Percentiles rank a stretch among this genome's conserved stretches.
These are phyloP conservation scores for Bothrops jararaca DNA, from an alignment of 2,113 vertebrate genomes.

Conservation along the genomic window DNA sequence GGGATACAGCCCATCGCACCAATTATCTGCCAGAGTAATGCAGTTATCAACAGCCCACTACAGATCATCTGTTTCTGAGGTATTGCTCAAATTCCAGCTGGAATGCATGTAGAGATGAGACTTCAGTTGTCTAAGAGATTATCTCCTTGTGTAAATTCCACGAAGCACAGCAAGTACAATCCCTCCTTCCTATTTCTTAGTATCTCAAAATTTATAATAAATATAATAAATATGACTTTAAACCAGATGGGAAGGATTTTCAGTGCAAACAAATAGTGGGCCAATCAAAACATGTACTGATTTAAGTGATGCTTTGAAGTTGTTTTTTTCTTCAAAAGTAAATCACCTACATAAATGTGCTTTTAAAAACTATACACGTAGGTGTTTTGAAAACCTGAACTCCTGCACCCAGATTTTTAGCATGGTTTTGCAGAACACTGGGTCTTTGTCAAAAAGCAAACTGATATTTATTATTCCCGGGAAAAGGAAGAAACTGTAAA, in stretches of 20 bases:
- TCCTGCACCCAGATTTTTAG: background rate
- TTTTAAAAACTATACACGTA: background rate
- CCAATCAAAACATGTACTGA: background rate
- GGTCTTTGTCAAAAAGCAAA: background rate
- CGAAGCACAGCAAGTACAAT: background rate
- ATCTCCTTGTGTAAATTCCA: background rate
- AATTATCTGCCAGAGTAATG: background rate
- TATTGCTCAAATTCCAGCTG: background rate
- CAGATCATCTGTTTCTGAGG: background rate
- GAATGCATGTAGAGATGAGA: background rate
- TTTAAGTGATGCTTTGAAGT: background rate
- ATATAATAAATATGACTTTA: background rate
- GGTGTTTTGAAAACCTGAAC: background rate
- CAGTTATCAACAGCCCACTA: background rate
- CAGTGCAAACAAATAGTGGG: background rate
- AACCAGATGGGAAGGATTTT: background rate
- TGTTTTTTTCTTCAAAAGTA: background rate
- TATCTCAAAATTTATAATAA: background rate
- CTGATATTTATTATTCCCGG: background rate
- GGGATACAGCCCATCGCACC: background rate
- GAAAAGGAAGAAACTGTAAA: background rate
- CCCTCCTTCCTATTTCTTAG: background rate
- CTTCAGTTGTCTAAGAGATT: background rate
- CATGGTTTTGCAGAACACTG: background rate
- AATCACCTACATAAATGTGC: background rate